Evolutionary conservation across 2,888 invertebrate species (phyloP).

Genomic region (Polyommatus iphigenia): DNA sequence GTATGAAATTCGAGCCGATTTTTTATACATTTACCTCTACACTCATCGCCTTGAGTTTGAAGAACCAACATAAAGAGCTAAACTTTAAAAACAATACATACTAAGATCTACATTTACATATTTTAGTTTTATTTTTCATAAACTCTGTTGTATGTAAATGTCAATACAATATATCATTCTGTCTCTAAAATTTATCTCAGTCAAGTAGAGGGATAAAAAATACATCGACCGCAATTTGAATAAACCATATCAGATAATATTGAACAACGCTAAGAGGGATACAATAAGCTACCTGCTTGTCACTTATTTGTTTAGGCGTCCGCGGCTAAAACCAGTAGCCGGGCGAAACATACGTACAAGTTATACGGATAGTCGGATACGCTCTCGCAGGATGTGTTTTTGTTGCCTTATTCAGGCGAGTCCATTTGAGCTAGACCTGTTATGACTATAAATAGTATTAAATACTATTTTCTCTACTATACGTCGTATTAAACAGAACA

Average conservation of each 20-base stretch:
- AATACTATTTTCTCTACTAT: slow-evolving; percentile 4
- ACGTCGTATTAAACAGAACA: not conserved
- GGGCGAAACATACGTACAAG: slow-evolving; percentile 59
- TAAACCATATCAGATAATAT: slow-evolving; percentile 74
- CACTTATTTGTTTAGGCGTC: slow-evolving; percentile 78
- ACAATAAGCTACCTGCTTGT: slow-evolving; percentile 74
- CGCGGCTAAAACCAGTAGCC: slow-evolving; percentile 77
- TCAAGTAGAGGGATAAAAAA: slow-evolving; percentile 36
- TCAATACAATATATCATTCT: slow-evolving; percentile 4
- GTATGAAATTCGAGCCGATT: not conserved
- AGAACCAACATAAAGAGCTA: not conserved
- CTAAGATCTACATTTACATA: slow-evolving; percentile 26
- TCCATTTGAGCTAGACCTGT: slow-evolving; percentile 67
- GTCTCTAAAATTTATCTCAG: slow-evolving; percentile 40
- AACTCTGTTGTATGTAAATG: not conserved
- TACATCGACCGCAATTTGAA: slow-evolving; percentile 55
- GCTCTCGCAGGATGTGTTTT: slow-evolving; percentile 63
- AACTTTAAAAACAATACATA: not conserved
- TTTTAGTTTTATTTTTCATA: slow-evolving; percentile 3
- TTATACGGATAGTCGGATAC: slow-evolving; percentile 45
- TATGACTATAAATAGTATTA: slow-evolving; percentile 47
- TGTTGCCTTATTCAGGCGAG: slow-evolving; percentile 65
- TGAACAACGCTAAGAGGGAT: slow-evolving; percentile 69
- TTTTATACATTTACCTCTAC: not conserved
- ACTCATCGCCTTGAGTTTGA: not conserved